Conservation (phyloP, 2,888 invertebrate genomes). For the Bombylius major region DNA sequence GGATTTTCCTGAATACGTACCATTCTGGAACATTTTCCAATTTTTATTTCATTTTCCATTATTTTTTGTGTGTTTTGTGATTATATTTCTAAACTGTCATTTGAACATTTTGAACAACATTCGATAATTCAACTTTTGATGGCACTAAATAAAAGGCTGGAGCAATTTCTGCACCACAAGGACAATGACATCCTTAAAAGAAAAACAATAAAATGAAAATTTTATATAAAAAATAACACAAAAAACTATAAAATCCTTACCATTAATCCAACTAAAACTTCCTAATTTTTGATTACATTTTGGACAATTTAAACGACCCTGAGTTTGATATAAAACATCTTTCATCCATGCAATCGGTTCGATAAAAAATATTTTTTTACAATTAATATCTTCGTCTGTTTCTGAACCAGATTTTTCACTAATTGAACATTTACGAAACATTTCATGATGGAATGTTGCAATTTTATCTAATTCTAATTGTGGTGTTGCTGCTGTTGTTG, state of each 20-base stretch:
- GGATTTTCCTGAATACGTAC: too few relatives aligned
- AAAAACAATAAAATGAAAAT: neutral
- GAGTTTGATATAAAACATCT: constrained; percentile 50
- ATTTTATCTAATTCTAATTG: neutral
- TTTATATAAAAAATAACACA: neutral
- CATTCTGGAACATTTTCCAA: too few relatives aligned
- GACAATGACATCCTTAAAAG: constrained; percentile 65
- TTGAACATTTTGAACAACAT: constrained; percentile 78
- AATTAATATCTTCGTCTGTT: constrained; percentile 34
- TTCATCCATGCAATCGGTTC: constrained; percentile 88
- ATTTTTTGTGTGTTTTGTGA: neutral
- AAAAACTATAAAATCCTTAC: constrained; percentile 33
- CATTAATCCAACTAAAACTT: constrained; percentile 83
- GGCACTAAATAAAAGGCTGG: constrained; percentile 87
- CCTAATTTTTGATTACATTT: constrained; percentile 77
- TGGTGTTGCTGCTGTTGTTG: neutral
- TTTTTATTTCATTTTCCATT: too few relatives aligned
- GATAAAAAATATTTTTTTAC: constrained; percentile 67
- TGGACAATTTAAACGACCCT: constrained; percentile 77
- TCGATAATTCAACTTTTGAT: constrained; percentile 81
- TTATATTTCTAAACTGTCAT: constrained; percentile 47
- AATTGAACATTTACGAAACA: constrained; percentile 20
- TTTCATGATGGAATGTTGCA: too few relatives aligned
- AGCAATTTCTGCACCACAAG: constrained; percentile 78
- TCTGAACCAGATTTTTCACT: constrained; percentile 10